Evolutionary conservation across 2,888 invertebrate species (phyloP).

Genomic region (Vannuccia rotundouncinata): DNA sequence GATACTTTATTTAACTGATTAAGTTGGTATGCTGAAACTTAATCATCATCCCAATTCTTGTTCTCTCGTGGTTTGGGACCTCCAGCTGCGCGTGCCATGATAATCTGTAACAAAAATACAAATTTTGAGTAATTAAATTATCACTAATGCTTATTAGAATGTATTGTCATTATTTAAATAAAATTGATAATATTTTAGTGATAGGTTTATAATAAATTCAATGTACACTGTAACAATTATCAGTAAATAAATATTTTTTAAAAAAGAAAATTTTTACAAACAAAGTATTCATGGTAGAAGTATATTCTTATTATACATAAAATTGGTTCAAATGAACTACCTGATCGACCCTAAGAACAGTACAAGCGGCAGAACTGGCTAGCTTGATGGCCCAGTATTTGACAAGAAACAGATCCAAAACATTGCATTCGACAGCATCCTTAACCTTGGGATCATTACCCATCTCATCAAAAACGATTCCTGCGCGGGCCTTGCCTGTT

Average conservation of each 20-base stretch:
- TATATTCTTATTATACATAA: no score
- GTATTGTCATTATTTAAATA: no score
- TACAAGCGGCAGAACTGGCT: conserved; percentile 83
- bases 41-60: conserved; percentile 57
- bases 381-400: conserved; percentile 93
- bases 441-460: conserved; percentile 65
- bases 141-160: no score
- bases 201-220: no score
- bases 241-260: no score
- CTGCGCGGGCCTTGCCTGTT: conserved; percentile 71
- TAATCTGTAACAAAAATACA: conserved; percentile 62
- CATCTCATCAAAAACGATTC: conserved; percentile 76
- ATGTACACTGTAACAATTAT: no score
- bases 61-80: conserved; percentile 70
- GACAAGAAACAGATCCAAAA: conserved; percentile 67
- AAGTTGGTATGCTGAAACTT: neutral
- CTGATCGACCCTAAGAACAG: conserved; percentile 86
- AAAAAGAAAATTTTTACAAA: no score
- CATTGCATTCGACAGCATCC: conserved; percentile 70
- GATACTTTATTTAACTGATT: neutral
- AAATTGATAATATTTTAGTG: no score
- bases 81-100: conserved; percentile 93
- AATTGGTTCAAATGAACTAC: conserved; percentile 44
- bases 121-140: conserved; percentile 31
- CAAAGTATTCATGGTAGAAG: no score